Percentiles rank a stretch among this genome's conserved stretches.
These are phyloP conservation scores for Orussus abietinus DNA, from an alignment of 1,140 invertebrate species.

Conservation along the genomic window DNA sequence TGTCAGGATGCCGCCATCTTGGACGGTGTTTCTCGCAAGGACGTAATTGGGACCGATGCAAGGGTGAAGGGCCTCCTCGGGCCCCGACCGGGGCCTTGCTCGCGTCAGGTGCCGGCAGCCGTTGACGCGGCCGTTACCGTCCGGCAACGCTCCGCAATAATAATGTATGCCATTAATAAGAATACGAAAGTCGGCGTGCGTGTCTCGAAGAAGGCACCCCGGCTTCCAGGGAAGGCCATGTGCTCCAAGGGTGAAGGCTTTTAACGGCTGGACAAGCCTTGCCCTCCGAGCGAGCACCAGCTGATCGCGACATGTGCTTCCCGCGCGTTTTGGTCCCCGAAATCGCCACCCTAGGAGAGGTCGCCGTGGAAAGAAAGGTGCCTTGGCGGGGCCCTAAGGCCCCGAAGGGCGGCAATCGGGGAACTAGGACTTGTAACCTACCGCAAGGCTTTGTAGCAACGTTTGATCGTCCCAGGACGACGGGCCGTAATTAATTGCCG, in stretches of 20 bases:
- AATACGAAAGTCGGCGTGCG: conserved; percentile 28
- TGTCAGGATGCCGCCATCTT: too few relatives aligned
- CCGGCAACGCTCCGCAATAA: conserved; percentile 28
- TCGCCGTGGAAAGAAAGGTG: too few relatives aligned
- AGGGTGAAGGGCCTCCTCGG: conserved; percentile 18
- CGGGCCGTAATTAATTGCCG: too few relatives aligned
- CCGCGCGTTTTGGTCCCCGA: conserved; percentile 32
- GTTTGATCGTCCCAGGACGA: too few relatives aligned
- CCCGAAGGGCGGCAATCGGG: too few relatives aligned
- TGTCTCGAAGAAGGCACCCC: conserved; percentile 15
- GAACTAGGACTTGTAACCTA: too few relatives aligned
- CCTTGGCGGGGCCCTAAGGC: too few relatives aligned
- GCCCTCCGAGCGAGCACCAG: conserved; percentile 29
- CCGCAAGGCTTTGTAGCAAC: too few relatives aligned
- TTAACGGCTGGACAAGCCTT: conserved; percentile 35
- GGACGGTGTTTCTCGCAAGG: conserved; percentile 9
- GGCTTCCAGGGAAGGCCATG: conserved; percentile 33
- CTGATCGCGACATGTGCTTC: conserved; percentile 39
- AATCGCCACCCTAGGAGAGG: too few relatives aligned
- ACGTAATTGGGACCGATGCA: conserved; percentile 15
- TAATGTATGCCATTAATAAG: conserved; percentile 41
- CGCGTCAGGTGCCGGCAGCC: conserved; percentile 39
- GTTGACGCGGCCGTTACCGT: conserved; percentile 38
- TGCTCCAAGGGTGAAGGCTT: conserved; percentile 25
- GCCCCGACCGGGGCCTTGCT: conserved; percentile 12